phyloP scores from a whole-genome alignment of 2,888 invertebrate genomes.

The Resseliella maxima region DNA sequence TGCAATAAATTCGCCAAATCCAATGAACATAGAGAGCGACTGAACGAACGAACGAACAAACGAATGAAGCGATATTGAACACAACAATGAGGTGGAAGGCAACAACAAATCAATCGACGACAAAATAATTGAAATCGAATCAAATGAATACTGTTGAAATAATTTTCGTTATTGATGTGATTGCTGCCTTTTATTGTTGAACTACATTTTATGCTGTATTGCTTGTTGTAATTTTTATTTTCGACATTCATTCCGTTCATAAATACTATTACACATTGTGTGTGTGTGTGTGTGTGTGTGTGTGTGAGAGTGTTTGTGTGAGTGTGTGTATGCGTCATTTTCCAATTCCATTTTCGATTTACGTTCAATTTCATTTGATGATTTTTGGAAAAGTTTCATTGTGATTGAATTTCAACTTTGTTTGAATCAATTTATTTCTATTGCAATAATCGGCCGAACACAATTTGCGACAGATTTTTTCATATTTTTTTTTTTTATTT shows the following conservation, averaged over 20 bases:
- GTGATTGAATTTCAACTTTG: neutral
- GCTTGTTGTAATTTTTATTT: neutral
- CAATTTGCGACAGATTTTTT: neutral
- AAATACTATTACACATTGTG: neutral
- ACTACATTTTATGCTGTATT: constrained; percentile 9
- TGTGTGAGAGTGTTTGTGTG: too few relatives aligned
- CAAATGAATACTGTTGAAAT: constrained; percentile 42
- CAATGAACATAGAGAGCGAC: neutral
- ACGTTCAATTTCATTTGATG: constrained; percentile 39
- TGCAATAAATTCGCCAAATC: constrained; percentile 46
- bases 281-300: neutral
- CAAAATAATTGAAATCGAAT: constrained; percentile 51
- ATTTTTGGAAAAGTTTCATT: neutral
- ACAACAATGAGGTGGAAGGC: neutral
- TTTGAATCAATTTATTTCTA: neutral
- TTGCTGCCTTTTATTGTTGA: neutral
- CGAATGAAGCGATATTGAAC: neutral
- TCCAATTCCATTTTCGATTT: constrained; percentile 3
- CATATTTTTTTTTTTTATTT: neutral
- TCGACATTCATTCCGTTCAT: neutral
- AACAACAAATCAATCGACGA: constrained; percentile 46
- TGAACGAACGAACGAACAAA: neutral
- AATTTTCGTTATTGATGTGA: constrained; percentile 18
- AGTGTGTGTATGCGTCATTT: neutral
- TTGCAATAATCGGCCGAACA: too few relatives aligned